Evolutionary conservation across 2,888 invertebrate species (phyloP).

Genomic region (Cantharis lateralis): DNA sequence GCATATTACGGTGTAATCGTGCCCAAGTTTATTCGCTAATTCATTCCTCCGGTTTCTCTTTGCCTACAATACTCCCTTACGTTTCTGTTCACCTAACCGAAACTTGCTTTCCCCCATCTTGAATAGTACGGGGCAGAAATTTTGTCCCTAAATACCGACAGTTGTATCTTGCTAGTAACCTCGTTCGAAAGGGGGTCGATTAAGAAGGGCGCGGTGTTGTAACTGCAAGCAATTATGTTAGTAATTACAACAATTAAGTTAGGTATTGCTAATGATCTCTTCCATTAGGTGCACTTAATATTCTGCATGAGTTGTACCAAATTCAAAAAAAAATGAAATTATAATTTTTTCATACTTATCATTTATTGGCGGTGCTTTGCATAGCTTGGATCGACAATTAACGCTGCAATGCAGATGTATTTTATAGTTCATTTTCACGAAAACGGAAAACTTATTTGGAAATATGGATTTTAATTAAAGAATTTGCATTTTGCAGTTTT

Average conservation of each 20-base stretch:
- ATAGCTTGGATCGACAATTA: background rate
- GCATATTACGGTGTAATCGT: constrained; percentile 27
- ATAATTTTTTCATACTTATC: background rate
- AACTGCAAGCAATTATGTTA: constrained; percentile 34
- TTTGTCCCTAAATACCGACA: constrained; percentile 25
- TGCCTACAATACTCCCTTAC: background rate
- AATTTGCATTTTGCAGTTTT: background rate
- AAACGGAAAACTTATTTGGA: background rate
- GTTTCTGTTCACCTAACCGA: constrained; percentile 7
- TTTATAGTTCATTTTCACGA: background rate
- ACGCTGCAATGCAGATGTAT: background rate
- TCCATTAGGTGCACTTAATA: constrained; percentile 30
- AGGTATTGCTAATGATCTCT: constrained; percentile 32
- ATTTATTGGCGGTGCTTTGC: background rate
- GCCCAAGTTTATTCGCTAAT: constrained; percentile 29
- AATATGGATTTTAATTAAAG: background rate
- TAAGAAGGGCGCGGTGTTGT: constrained; percentile 28
- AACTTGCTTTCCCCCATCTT: background rate
- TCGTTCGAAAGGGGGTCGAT: constrained; percentile 23
- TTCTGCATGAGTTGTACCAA: constrained; percentile 14
- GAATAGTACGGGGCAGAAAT: constrained; percentile 11
- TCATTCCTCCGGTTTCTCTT: constrained; percentile 18
- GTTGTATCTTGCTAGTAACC: constrained; percentile 24
- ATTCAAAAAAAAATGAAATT: background rate
- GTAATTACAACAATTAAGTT: constrained; percentile 36